Conservation (phyloP, 92 coral and sea anemone species). For the Muricea muricata region DNA sequence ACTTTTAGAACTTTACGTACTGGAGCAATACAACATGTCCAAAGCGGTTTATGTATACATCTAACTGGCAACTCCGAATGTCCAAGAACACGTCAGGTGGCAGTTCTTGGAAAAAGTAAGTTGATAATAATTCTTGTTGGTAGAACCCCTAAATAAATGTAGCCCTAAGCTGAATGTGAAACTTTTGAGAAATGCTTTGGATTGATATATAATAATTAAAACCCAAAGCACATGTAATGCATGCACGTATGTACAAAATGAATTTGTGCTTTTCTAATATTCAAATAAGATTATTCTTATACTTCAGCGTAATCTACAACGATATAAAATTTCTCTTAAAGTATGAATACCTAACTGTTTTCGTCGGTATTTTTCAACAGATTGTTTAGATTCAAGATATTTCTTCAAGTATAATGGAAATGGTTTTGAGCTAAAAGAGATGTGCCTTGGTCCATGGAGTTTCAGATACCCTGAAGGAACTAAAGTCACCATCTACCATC, state of each 20-base stretch:
- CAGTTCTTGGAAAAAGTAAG: neutral
- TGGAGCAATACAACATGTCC: conserved; percentile 12
- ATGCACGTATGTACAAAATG: too few species aligned
- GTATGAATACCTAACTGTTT: too few species aligned
- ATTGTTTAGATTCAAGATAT: conserved; percentile 1
- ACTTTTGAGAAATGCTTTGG: too few species aligned
- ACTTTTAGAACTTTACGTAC: neutral
- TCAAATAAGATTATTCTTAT: too few species aligned
- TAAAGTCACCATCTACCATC: neutral
- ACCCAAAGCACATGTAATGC: too few species aligned
- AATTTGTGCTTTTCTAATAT: too few species aligned
- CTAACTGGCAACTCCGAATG: neutral
- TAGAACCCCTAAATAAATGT: too few species aligned
- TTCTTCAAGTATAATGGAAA: conserved; percentile 3
- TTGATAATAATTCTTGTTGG: too few species aligned
- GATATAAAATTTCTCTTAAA: too few species aligned
- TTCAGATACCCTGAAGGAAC: conserved; percentile 3
- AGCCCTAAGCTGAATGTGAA: too few species aligned
- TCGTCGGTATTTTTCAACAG: neutral
- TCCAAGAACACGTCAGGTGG: neutral
- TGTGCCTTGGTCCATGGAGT: neutral
- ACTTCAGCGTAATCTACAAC: too few species aligned
- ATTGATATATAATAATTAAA: too few species aligned
- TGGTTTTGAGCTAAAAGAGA: neutral
- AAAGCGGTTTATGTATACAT: conserved; percentile 4